Percentiles rank a stretch among this genome's conserved stretches.
phyloP scores from a whole-genome alignment of 1,140 invertebrate genomes.

The Plectus sambesii region DNA sequence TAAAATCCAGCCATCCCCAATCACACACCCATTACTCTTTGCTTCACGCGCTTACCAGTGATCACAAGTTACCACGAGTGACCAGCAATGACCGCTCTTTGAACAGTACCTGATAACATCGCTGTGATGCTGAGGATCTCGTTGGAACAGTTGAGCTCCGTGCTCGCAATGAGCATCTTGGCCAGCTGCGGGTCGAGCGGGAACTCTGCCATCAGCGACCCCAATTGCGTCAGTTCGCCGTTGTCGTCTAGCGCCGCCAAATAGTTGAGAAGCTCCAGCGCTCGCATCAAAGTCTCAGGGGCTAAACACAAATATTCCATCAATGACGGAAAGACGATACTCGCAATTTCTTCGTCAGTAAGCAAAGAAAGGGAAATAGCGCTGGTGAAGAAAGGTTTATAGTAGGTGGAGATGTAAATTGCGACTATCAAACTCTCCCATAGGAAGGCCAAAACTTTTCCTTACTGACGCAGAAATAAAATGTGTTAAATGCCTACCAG shows the following conservation, averaged over 20 bases:
- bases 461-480: too few relatives aligned
- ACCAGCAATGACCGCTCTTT: neutral
- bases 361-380: too few relatives aligned
- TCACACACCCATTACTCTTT: too few relatives aligned
- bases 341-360: too few relatives aligned
- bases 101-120: conserved; percentile 98
- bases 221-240: conserved; percentile 82
- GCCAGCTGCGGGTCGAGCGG: conserved; percentile 95
- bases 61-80: neutral
- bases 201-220: conserved; percentile 99
- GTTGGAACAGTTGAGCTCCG: conserved; percentile 95
- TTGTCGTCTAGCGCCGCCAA: conserved; percentile 81
- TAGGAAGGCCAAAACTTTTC: too few relatives aligned
- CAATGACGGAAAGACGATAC: too few relatives aligned
- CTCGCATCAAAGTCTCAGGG: conserved; percentile 99
- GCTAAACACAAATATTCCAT: conserved; percentile 56
- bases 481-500: conserved; percentile 55
- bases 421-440: too few relatives aligned
- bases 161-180: conserved; percentile 88
- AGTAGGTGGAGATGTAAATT: too few relatives aligned
- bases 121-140: conserved; percentile 97
- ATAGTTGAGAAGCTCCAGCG: conserved; percentile 92
- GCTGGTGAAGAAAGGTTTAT: too few relatives aligned
- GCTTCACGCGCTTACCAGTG: too few relatives aligned
- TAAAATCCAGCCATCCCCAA: too few relatives aligned